Evolutionary conservation across 2,113 vertebrate species (phyloP), one percentile per base, ranked within the genome.

Genomic region (Brachyistius frenatus): DNA sequence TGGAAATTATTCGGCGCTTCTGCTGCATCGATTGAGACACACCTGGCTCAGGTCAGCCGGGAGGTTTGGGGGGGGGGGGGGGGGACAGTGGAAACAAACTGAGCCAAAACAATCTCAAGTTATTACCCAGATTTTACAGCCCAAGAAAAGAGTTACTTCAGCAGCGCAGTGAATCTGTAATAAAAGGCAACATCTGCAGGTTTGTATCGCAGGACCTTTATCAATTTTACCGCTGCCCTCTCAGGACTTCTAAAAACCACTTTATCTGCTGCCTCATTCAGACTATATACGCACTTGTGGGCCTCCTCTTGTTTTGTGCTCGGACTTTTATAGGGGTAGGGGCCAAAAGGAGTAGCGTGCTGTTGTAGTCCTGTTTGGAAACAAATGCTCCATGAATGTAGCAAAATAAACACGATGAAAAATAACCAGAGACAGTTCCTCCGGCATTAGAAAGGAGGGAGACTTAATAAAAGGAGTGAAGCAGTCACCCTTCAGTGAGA

Each of bases 351-450:
- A 87, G 69, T 53, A 76, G 89, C 90, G 94, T 95, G 92, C 94
- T 95, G 94, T 95, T 96, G 95, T 96, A 96, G 46, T 57, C 96
- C 96, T 96, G 96, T 97, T 96, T 97, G 96, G 89, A 97, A 97
- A 96, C 97, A 97, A 97, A 96, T 93, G 94, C 95, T 94, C 94
- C 81, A 93, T 98, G 96, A 98, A 97, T 96, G 95, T 95, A 92
- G 92, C 95, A 97, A 98, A 97, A 97, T 97, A 97, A 98, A 98
- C 97, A 98, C 91, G 95, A 95, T 96, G 96, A 96, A 96, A 97
- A 97, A 98, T 96, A 96, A 97, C 94, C 96, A 97, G 94, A 96
- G 96, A 96, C 95, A 94, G 96, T 96, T 95, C 95, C 93, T 93
- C 93, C 84, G 82, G 84, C 94, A 93, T 95, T 95, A 96, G 96